Conservation (phyloP, 1,140 invertebrate species). For the Penaeus vannamei region DNA sequence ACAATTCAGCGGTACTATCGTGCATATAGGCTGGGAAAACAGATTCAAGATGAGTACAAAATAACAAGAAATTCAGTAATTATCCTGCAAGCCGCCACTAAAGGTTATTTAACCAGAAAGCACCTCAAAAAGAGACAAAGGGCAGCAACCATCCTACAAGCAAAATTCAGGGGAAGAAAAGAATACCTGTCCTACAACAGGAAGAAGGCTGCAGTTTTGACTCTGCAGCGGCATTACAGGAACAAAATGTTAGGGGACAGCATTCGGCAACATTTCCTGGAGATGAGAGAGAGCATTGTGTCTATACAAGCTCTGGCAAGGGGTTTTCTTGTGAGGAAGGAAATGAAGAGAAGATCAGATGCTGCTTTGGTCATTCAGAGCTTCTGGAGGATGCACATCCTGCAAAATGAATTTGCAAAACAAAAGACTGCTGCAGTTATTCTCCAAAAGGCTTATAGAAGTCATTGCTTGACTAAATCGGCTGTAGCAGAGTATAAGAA, state of each 20-base stretch:
- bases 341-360: background rate
- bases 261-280: too few relatives aligned
- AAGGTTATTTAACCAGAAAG: constrained; percentile 44
- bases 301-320: too few relatives aligned
- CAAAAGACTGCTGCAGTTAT: constrained; percentile 1
- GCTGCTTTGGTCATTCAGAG: background rate
- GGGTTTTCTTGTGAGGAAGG: background rate
- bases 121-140: constrained; percentile 16
- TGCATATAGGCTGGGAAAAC: background rate
- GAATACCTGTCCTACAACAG: background rate
- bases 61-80: constrained; percentile 21
- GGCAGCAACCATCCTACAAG: background rate
- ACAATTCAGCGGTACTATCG: constrained; percentile 40
- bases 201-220: too few relatives aligned
- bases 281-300: too few relatives aligned
- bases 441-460: too few relatives aligned
- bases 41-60: constrained; percentile 9
- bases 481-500: too few relatives aligned
- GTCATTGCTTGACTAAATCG: too few relatives aligned
- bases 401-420: background rate
- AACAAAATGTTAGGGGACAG: too few relatives aligned
- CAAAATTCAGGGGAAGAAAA: background rate
- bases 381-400: background rate
- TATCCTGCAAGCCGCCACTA: constrained; percentile 42
- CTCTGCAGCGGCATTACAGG: too few relatives aligned